Conservation (phyloP, 92 coral and sea anemone genomes). For the Blastomussa wellsi region DNA sequence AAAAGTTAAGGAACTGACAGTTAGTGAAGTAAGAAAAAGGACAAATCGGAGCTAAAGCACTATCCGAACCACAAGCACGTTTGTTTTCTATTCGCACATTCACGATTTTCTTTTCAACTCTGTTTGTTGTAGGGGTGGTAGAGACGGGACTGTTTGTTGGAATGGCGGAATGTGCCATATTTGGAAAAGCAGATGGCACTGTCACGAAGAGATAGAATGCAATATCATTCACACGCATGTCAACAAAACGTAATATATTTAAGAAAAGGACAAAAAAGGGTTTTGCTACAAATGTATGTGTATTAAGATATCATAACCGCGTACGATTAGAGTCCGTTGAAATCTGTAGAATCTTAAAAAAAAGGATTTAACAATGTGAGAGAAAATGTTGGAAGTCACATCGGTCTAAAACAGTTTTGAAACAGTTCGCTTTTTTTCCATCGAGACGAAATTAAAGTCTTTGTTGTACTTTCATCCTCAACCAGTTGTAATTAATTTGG, state of each 20-base stretch:
- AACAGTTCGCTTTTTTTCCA: neutral
- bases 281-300: neutral
- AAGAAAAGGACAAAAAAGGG: no score
- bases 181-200: constrained; percentile 90
- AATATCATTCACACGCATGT: neutral
- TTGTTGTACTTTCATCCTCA: neutral
- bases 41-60: no score
- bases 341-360: neutral
- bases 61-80: neutral
- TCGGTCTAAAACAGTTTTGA: neutral
- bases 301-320: neutral
- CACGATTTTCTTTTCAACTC: neutral
- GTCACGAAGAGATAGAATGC: constrained; percentile 47
- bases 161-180: constrained; percentile 91
- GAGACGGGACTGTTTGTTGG: constrained; percentile 94
- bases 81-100: neutral
- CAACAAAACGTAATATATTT: neutral
- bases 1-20: neutral
- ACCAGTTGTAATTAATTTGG: neutral
- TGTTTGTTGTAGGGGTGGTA: constrained; percentile 74
- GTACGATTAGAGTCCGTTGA: neutral
- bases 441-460: neutral
- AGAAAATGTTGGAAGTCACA: neutral
- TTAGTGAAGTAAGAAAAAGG: neutral
- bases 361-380: neutral